Conservation (phyloP, 2,113 vertebrate genomes). For the Daphoenositta chrysoptera region DNA sequence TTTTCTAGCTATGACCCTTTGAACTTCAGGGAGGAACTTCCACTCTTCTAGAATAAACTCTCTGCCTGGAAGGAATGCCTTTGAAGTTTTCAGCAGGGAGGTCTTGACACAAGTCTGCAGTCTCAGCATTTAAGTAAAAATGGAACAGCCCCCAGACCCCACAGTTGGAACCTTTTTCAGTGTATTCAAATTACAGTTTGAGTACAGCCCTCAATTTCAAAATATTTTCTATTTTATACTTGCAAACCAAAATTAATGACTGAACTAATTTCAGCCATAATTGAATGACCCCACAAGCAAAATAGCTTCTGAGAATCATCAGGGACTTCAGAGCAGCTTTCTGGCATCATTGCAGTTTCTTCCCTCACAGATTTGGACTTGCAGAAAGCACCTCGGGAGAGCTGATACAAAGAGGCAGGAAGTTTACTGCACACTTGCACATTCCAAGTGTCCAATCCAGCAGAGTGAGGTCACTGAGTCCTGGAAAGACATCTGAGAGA, state of each 20-base stretch:
- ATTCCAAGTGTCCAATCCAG: constrained; percentile 20
- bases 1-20: not conserved
- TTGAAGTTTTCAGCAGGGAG: constrained; percentile 20
- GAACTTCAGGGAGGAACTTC: not conserved
- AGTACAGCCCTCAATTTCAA: not conserved
- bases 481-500: constrained; percentile 52
- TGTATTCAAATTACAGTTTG: not conserved
- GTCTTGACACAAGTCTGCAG: not conserved
- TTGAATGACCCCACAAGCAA: not conserved
- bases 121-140: not conserved
- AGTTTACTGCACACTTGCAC: not conserved
- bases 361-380: not conserved
- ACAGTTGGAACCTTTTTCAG: not conserved
- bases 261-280: not conserved
- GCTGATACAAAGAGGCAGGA: not conserved
- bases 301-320: not conserved
- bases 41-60: not conserved
- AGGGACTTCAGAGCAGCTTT: not conserved
- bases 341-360: not conserved
- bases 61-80: not conserved
- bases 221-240: constrained; percentile 9
- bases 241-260: not conserved
- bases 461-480: constrained; percentile 28
- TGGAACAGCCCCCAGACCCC: not conserved
- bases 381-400: not conserved